phyloP scores from a whole-genome alignment of 2,888 invertebrate species.

The Lottia scabra region DNA sequence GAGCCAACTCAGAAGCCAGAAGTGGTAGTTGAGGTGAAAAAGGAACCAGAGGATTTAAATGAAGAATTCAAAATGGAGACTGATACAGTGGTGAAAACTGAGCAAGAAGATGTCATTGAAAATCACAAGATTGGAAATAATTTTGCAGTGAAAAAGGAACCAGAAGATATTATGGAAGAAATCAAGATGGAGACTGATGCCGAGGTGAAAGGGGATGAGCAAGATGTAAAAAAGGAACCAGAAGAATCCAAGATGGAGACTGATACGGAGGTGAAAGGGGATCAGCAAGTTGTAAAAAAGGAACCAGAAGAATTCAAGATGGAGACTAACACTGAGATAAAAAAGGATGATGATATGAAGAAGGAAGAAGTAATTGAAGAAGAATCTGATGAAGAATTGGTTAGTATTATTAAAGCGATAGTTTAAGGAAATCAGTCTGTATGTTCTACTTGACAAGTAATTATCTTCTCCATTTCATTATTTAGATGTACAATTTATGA shows the following conservation, averaged over 20 bases:
- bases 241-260: conserved; percentile 11
- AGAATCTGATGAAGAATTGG: not conserved
- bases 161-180: conserved; percentile 2
- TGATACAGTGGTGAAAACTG: not conserved
- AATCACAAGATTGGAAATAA: conserved; percentile 1
- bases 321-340: not conserved
- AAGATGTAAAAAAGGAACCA: conserved; percentile 32
- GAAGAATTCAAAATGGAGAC: not conserved
- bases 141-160: conserved; percentile 27
- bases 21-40: not conserved
- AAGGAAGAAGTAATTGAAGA: conserved; percentile 32
- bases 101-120: not conserved
- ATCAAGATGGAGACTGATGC: conserved; percentile 5
- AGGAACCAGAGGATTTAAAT: conserved; percentile 22
- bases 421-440: too few species aligned
- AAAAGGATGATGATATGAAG: conserved; percentile 32
- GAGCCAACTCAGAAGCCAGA: not conserved
- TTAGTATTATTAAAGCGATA: not conserved
- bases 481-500: too few species aligned
- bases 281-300: conserved; percentile 35
- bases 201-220: conserved; percentile 22
- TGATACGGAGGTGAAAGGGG: not conserved
- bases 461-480: too few species aligned
- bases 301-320: conserved; percentile 17
- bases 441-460: too few species aligned